These are phyloP conservation scores for Dolichotis patagonum DNA, from an alignment of 2,113 vertebrate species.

Conservation along the genomic window DNA sequence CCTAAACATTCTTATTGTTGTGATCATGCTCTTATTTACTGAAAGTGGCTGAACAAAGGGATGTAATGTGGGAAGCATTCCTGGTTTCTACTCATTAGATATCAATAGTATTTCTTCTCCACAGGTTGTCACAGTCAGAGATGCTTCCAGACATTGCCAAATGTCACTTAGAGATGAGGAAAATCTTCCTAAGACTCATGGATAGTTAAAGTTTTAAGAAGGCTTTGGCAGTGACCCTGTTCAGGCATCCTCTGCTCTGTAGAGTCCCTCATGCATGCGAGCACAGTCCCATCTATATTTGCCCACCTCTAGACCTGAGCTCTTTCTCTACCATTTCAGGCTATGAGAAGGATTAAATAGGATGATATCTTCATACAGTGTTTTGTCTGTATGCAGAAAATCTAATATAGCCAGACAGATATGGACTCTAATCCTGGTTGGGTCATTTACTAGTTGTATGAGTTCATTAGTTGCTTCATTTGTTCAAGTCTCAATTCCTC, in stretches of 20 bases:
- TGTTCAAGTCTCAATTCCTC: background rate
- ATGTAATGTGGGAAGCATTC: background rate
- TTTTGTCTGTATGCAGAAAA: background rate
- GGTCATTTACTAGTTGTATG: background rate
- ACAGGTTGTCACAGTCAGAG: background rate
- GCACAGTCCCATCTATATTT: too few species aligned
- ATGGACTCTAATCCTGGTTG: background rate
- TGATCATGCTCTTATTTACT: background rate
- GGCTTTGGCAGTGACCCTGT: background rate
- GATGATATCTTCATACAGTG: background rate
- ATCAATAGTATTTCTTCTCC: background rate
- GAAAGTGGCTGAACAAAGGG: background rate
- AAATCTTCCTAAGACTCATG: background rate
- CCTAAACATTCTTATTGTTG: background rate
- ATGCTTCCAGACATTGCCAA: background rate
- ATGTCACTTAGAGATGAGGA: background rate
- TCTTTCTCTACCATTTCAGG: background rate
- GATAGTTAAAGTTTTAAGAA: background rate
- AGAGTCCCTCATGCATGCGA: accelerated
- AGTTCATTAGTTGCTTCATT: background rate
- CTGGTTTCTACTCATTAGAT: background rate
- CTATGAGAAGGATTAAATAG: background rate
- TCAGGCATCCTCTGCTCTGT: background rate
- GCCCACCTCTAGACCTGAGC: background rate
- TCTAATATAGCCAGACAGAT: background rate